Evolutionary conservation across 2,888 invertebrate genomes (phyloP).

Genomic region (Lithodes maja): DNA sequence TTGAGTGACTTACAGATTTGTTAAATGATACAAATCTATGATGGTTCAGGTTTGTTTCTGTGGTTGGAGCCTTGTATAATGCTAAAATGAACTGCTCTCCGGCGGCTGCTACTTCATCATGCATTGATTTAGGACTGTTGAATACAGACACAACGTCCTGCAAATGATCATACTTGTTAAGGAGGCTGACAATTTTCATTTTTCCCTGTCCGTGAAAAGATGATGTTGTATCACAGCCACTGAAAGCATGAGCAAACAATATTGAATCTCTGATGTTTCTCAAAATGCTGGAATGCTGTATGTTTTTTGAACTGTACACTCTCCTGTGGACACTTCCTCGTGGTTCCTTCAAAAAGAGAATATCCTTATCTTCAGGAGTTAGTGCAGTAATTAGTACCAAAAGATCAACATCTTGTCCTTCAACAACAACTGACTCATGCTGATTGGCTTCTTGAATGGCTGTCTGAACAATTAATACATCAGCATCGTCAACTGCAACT

Average conservation of each 20-base stretch:
- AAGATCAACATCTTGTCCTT: not conserved
- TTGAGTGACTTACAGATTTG: conserved; percentile 70
- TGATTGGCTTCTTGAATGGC: conserved; percentile 39
- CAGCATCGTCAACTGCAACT: conserved; percentile 74
- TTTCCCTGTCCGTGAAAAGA: conserved; percentile 70
- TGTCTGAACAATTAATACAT: conserved; percentile 74
- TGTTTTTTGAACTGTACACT: conserved; percentile 73
- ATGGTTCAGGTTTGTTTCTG: conserved; percentile 71
- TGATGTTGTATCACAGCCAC: conserved; percentile 71
- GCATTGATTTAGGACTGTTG: conserved; percentile 38
- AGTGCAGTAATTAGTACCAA: conserved; percentile 2
- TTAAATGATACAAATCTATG: conserved; percentile 71
- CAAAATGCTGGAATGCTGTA: conserved; percentile 62
- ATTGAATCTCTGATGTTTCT: conserved; percentile 69
- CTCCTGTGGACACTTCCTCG: conserved; percentile 73
- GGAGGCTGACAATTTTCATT: conserved; percentile 72
- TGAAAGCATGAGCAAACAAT: conserved; percentile 71
- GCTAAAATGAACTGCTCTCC: conserved; percentile 72
- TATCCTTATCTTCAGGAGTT: conserved; percentile 71
- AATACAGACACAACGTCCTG: conserved; percentile 73
- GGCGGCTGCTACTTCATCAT: conserved; percentile 58
- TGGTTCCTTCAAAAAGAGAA: conserved; percentile 65
- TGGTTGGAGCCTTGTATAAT: conserved; percentile 72
- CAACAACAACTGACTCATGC: conserved; percentile 70
- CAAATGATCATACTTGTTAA: conserved; percentile 72